Evolutionary conservation across 2,113 vertebrate genomes (phyloP).

Genomic region (Amblyornis subalaris): DNA sequence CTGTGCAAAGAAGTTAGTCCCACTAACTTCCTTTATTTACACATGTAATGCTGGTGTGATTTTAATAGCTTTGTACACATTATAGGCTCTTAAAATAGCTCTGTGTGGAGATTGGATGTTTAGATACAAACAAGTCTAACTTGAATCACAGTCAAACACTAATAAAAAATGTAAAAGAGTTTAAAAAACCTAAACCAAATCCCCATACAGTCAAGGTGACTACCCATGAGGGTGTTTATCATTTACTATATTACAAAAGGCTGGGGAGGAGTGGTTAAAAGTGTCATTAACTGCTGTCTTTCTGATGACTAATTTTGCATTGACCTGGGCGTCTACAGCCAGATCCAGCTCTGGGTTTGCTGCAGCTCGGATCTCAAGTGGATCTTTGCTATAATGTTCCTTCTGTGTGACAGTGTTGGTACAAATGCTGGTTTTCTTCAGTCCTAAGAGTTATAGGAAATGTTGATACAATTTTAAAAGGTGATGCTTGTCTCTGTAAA

Average conservation of each 20-base stretch:
- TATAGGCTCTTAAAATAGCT: neutral
- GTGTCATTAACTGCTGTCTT: neutral
- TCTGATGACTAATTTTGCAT: neutral
- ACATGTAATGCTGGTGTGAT: neutral
- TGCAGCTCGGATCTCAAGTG: neutral
- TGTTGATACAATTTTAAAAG: neutral
- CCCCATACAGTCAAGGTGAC: neutral
- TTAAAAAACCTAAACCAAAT: neutral
- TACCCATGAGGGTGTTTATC: neutral
- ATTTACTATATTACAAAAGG: neutral
- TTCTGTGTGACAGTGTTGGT: neutral
- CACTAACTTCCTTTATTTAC: neutral
- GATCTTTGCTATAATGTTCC: neutral
- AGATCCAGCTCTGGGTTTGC: neutral
- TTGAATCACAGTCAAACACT: neutral
- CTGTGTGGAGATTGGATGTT: neutral
- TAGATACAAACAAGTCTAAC: neutral
- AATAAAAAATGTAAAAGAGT: neutral
- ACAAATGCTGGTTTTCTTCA: neutral
- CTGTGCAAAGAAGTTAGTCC: neutral
- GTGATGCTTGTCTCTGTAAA: neutral
- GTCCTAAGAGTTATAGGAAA: neutral
- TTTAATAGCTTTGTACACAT: neutral
- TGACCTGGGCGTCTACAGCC: neutral
- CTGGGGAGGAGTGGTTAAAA: neutral